Conservation (phyloP, 1,140 invertebrate species). For the Eueides isabella region DNA sequence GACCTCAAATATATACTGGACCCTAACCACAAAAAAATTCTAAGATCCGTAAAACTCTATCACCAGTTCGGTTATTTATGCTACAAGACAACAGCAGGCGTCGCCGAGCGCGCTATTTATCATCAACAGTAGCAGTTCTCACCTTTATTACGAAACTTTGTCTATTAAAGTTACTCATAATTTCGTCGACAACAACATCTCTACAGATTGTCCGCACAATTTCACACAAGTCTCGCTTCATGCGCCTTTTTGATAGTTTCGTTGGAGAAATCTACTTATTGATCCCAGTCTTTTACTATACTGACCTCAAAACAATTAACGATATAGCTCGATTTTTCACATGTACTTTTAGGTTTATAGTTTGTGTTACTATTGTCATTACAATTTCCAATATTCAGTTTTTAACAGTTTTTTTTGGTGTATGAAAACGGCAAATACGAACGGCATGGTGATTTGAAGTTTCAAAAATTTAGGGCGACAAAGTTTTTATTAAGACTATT, state of each 20-base stretch:
- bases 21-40: background rate
- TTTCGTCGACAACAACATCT: background rate
- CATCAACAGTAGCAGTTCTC: background rate
- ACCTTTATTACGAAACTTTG: background rate
- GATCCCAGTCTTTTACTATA: too few relatives aligned
- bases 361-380: too few relatives aligned
- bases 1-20: background rate
- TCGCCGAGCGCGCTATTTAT: background rate
- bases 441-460: too few relatives aligned
- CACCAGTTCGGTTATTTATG: background rate
- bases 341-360: too few relatives aligned
- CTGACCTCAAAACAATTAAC: too few relatives aligned
- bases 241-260: background rate
- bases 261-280: too few relatives aligned
- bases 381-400: too few relatives aligned
- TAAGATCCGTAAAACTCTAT: background rate
- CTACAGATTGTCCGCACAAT: background rate
- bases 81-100: background rate
- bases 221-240: background rate
- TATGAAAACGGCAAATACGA: too few relatives aligned
- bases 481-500: too few relatives aligned
- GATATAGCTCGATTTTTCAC: too few relatives aligned
- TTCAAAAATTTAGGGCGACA: too few relatives aligned
- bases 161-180: background rate
- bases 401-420: too few relatives aligned